Conservation (phyloP, 2,797 vertebrate genomes). For the Eidolon dupreanum region DNA sequence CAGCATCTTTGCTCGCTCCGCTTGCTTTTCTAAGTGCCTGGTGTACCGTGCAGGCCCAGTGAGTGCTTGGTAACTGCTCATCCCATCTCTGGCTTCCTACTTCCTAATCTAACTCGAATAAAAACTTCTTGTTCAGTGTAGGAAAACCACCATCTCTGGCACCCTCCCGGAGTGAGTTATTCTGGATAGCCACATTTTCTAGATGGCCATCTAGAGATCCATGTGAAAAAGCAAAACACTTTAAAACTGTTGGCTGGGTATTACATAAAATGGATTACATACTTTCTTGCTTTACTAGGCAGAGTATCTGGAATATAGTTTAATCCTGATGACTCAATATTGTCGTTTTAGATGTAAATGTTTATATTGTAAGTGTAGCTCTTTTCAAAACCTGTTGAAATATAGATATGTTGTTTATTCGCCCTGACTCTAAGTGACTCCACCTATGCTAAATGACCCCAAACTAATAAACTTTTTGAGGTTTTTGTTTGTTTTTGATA, state of each 20-base stretch:
- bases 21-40: background rate
- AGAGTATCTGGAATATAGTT: conserved; percentile 29
- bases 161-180: background rate
- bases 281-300: conserved; percentile 29
- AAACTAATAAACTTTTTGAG: background rate
- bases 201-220: background rate
- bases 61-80: background rate
- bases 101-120: conserved; percentile 49
- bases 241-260: background rate
- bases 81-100: conserved; percentile 48
- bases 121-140: conserved; percentile 32
- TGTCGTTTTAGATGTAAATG: conserved; percentile 28
- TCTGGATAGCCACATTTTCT: background rate
- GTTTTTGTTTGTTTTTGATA: conserved; percentile 60
- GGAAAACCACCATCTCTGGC: background rate
- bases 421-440: background rate
- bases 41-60: background rate
- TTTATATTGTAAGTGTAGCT: conserved; percentile 30
- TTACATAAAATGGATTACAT: background rate
- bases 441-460: background rate
- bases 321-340: conserved; percentile 39
- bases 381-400: conserved; percentile 50
- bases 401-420: background rate
- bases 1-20: background rate
- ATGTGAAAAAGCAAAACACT: background rate